A percentile compares a stretch with the other conserved stretches of the same genome.
Evolutionary conservation across 2,888 invertebrate species (phyloP).

Genomic region (Calliopum simillimum): DNA sequence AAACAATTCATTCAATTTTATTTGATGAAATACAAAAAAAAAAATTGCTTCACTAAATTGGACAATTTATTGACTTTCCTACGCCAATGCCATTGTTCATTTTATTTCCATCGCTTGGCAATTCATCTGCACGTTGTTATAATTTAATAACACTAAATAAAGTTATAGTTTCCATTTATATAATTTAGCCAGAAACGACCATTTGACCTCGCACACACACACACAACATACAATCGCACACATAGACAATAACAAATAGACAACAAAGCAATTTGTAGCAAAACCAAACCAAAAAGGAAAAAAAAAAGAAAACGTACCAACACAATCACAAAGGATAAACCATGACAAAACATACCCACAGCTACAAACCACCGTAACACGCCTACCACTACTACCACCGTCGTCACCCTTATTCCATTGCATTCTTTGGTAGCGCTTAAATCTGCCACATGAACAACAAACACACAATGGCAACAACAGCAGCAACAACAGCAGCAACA

Average conservation of each 20-base stretch:
- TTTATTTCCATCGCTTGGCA: neutral
- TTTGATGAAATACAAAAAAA: neutral
- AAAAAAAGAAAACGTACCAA: too few species aligned
- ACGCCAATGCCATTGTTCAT: too few species aligned
- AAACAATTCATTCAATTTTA: neutral
- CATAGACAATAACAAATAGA: too few species aligned
- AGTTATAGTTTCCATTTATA: conserved; percentile 39
- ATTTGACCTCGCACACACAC: conserved; percentile 26
- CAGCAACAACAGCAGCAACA: neutral
- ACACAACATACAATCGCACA: too few species aligned
- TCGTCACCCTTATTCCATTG: too few species aligned
- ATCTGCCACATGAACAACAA: conserved; percentile 6
- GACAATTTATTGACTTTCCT: too few species aligned
- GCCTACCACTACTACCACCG: too few species aligned
- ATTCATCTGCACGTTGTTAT: conserved; percentile 31
- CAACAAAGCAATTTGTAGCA: conserved; percentile 36
- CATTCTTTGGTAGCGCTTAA: neutral
- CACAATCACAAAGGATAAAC: too few species aligned
- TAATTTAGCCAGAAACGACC: conserved; percentile 32
- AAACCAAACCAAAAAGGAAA: conserved; percentile 1
- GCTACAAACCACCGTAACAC: too few species aligned
- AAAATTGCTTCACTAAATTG: neutral
- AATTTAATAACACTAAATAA: conserved; percentile 44
- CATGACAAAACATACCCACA: too few species aligned
- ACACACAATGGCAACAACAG: too few species aligned